Evolutionary conservation across 2,113 vertebrate genomes (phyloP).

Genomic region (Collichthys lucidus): DNA sequence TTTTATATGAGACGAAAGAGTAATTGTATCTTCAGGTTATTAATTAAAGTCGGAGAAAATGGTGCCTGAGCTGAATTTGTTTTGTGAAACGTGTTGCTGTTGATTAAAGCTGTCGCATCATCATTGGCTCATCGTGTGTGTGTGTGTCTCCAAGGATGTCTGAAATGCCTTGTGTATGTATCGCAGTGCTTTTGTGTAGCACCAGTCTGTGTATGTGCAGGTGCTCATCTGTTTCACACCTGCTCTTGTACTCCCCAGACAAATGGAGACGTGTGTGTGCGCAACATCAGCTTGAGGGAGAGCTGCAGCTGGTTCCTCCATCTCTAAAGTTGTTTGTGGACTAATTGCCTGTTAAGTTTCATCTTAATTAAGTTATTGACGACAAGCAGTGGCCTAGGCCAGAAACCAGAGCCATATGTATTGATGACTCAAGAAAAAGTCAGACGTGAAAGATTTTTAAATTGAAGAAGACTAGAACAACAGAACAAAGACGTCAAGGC

Average conservation of each 20-base stretch:
- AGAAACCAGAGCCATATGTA: conserved; percentile 3
- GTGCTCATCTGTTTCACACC: conserved; percentile 47
- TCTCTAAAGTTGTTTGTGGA: conserved; percentile 46
- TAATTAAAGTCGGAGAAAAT: conserved; percentile 1
- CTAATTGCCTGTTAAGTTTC: conserved; percentile 60
- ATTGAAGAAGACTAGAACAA: neutral
- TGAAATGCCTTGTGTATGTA: neutral
- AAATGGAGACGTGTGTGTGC: neutral
- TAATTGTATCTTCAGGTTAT: neutral
- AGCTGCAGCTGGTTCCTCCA: conserved; percentile 40
- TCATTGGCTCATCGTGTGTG: neutral
- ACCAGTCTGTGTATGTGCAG: conserved; percentile 5
- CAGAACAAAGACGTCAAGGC: neutral
- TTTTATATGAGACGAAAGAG: neutral
- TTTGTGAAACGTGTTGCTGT: neutral
- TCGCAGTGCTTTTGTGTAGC: neutral
- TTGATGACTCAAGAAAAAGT: conserved; percentile 1
- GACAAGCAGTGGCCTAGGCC: conserved; percentile 12
- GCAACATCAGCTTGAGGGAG: conserved; percentile 13
- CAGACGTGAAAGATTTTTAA: neutral
- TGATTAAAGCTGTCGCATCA: conserved; percentile 17
- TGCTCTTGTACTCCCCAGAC: conserved; percentile 43
- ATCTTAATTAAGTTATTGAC: conserved; percentile 46
- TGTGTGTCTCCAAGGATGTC: neutral
- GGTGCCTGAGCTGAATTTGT: neutral